Evolutionary conservation across 1,140 invertebrate genomes (phyloP).

Genomic region (Drosophila novamexicana): DNA sequence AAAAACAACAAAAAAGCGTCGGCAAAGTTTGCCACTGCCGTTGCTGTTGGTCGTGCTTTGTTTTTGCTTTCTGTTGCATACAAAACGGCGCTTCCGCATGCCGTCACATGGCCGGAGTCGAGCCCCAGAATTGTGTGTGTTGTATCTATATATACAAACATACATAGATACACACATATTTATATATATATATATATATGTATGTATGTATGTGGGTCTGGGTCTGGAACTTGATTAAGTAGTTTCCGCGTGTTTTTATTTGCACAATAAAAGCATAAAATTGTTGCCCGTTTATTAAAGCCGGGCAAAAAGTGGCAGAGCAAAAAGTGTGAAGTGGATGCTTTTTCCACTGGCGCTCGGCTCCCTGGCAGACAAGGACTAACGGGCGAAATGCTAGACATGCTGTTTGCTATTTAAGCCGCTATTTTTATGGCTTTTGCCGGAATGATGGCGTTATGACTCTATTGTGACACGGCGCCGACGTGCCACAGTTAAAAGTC

Average conservation of each 20-base stretch:
- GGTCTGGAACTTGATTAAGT: conserved; percentile 72
- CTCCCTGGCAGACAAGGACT: background rate
- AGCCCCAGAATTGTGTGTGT: conserved; percentile 12
- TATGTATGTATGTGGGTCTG: conserved; percentile 13
- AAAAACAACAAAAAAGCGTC: conserved; percentile 35
- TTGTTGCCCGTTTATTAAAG: conserved; percentile 53
- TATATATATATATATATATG: conserved; percentile 5
- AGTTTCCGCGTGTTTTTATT: conserved; percentile 80
- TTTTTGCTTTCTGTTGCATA: conserved; percentile 56
- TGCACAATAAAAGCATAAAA: conserved; percentile 79
- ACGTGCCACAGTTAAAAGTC: conserved; percentile 64
- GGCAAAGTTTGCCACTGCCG: conserved; percentile 56
- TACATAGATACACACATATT: background rate
- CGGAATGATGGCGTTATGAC: conserved; percentile 71
- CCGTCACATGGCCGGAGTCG: conserved; percentile 16
- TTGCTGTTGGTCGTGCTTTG: conserved; percentile 46
- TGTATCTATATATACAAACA: conserved; percentile 2
- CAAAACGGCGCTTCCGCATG: conserved; percentile 59
- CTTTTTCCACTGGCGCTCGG: conserved; percentile 25
- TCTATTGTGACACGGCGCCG: conserved; percentile 67
- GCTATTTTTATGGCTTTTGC: conserved; percentile 71
- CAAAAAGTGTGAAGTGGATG: conserved; percentile 60
- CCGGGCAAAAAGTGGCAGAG: conserved; percentile 21
- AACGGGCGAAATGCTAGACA: conserved; percentile 50
- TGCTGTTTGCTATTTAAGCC: conserved; percentile 70